phyloP scores from a whole-genome alignment of 2,113 vertebrate genomes.

The Galemys pyrenaicus region DNA sequence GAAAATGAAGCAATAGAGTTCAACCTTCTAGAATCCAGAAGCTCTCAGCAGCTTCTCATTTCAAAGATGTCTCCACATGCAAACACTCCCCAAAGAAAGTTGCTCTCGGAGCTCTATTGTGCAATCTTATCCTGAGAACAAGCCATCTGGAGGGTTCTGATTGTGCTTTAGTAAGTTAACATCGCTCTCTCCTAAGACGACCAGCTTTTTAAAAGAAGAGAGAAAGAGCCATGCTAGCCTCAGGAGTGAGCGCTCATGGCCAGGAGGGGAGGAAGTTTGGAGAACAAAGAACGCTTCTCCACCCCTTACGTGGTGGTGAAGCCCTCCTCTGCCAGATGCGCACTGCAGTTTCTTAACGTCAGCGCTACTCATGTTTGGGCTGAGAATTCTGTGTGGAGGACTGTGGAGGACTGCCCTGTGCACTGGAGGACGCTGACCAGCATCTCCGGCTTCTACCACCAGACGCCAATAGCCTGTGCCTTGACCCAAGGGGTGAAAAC shows the following conservation, averaged over 20 bases:
- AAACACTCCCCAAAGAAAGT: not conserved
- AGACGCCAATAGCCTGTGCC: not conserved
- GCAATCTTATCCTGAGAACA: not conserved
- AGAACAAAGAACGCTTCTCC: not conserved
- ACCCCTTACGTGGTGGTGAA: not conserved
- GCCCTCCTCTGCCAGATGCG: not conserved
- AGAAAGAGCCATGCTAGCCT: not conserved
- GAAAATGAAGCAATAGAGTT: not conserved
- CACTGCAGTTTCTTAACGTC: not conserved
- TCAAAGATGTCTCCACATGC: not conserved
- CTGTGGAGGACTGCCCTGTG: not conserved
- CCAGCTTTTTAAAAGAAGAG: conserved; percentile 1
- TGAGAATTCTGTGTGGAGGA: not conserved
- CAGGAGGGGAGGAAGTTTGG: not conserved
- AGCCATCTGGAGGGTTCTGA: not conserved
- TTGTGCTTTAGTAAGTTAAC: not conserved
- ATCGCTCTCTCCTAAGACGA: not conserved
- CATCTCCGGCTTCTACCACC: not conserved
- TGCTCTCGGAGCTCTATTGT: not conserved
- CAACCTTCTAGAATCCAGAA: not conserved
- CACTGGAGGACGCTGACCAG: not conserved
- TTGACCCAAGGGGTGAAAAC: not conserved
- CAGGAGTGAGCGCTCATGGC: not conserved
- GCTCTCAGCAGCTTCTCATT: not conserved
- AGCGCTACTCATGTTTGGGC: not conserved